phyloP scores from a whole-genome alignment of 2,113 vertebrate species.

The Scytalopus superciliaris region DNA sequence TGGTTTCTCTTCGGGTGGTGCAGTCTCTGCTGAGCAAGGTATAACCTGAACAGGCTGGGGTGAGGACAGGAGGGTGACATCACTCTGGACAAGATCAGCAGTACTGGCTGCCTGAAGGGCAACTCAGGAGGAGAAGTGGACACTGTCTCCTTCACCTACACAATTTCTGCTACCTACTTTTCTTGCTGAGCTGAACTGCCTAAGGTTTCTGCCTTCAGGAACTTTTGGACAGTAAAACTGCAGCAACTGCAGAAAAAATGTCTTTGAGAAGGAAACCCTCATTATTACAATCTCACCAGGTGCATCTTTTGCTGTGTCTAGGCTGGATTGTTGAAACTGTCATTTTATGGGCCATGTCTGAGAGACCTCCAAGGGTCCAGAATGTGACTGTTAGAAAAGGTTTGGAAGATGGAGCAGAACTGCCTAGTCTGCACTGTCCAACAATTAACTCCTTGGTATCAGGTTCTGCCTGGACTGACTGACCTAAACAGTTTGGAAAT shows the following conservation, averaged over 20 bases:
- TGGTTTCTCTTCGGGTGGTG: neutral
- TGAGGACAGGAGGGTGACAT: neutral
- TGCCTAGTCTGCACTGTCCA: neutral
- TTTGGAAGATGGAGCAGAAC: neutral
- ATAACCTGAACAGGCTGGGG: neutral
- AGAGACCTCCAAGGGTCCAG: neutral
- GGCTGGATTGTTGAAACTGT: neutral
- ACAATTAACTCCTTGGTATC: neutral
- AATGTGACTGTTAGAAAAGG: neutral
- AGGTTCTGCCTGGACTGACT: neutral
- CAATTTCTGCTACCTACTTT: neutral
- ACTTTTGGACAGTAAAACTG: neutral
- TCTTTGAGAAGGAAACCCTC: neutral
- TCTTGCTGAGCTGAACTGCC: neutral
- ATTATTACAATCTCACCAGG: neutral
- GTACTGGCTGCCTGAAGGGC: neutral
- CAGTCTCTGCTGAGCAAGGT: neutral
- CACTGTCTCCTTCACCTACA: neutral
- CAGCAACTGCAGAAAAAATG: neutral
- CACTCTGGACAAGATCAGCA: neutral
- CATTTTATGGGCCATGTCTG: neutral
- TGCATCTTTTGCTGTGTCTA: neutral
- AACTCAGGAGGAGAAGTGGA: rapidly evolving
- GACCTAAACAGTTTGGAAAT: neutral
- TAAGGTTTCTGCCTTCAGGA: neutral